These are phyloP conservation scores for Diadegma fenestrale DNA, from an alignment of 2,888 invertebrate species.

Conservation along the genomic window DNA sequence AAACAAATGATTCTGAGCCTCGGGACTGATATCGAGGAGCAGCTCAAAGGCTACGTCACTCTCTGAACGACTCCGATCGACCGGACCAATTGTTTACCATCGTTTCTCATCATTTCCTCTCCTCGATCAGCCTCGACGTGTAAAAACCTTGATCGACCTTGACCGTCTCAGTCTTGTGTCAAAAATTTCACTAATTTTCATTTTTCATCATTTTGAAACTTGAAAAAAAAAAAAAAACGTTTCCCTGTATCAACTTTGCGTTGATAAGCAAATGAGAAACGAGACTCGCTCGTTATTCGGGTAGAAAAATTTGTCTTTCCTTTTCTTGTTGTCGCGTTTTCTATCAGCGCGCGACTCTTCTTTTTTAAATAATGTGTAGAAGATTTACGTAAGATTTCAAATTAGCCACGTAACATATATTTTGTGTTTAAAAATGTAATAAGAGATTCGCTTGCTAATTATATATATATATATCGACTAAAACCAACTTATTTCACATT, in stretches of 20 bases:
- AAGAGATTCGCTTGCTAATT: not conserved
- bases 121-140: constrained; percentile 72
- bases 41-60: constrained; percentile 88
- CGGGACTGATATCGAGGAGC: constrained; percentile 90
- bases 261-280: constrained; percentile 80
- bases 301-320: not conserved
- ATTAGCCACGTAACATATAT: not conserved
- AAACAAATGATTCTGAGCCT: constrained; percentile 90
- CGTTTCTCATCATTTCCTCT: not conserved
- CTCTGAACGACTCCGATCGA: constrained; percentile 79
- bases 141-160: constrained; percentile 76
- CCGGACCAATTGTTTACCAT: not conserved
- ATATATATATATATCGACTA: not conserved
- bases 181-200: constrained; percentile 82
- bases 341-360: not conserved
- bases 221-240: constrained; percentile 64
- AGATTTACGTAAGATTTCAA: not conserved
- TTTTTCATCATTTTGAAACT: constrained; percentile 82
- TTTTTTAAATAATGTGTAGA: not conserved
- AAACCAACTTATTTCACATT: no score
- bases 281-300: constrained; percentile 42
- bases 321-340: not conserved
- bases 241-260: constrained; percentile 81
- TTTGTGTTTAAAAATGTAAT: not conserved
- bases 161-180: constrained; percentile 72